These are phyloP conservation scores for Malurus alboscapulatus DNA, from an alignment of 2,113 vertebrate genomes.

Conservation along the genomic window DNA sequence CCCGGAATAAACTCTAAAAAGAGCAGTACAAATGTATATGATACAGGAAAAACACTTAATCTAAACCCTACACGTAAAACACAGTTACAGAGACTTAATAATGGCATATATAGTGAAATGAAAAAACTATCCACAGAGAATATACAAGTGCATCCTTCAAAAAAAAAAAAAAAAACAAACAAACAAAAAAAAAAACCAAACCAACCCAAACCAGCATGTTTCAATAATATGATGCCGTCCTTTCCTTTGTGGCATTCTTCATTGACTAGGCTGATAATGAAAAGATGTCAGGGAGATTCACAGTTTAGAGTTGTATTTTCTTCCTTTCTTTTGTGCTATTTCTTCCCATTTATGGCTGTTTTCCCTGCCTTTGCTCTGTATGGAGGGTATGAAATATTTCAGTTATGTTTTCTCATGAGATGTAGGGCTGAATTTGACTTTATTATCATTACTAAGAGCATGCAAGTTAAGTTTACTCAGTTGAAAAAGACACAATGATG, in stretches of 20 bases:
- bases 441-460: constrained; percentile 5
- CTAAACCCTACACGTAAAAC: not conserved
- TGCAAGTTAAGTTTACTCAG: constrained; percentile 31
- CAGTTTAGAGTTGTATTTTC: not conserved
- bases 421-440: constrained; percentile 36
- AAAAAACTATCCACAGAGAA: not conserved
- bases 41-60: not conserved
- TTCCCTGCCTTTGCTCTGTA: not conserved
- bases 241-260: not conserved
- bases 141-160: not conserved
- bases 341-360: constrained; percentile 2
- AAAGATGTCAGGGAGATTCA: constrained; percentile 13
- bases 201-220: not conserved
- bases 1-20: not conserved
- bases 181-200: not conserved
- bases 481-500: constrained; percentile 18
- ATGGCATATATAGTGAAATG: not conserved
- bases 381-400: constrained; percentile 18
- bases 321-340: not conserved
- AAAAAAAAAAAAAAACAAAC: not conserved
- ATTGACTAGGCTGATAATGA: constrained; percentile 1
- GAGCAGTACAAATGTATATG: not conserved
- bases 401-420: constrained; percentile 4
- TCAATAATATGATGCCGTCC: not conserved
- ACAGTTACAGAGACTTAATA: not conserved